Base-by-base conservation (phyloP, 1,140 invertebrate genomes). In the Pseudomyrmex pallidus region DNA sequence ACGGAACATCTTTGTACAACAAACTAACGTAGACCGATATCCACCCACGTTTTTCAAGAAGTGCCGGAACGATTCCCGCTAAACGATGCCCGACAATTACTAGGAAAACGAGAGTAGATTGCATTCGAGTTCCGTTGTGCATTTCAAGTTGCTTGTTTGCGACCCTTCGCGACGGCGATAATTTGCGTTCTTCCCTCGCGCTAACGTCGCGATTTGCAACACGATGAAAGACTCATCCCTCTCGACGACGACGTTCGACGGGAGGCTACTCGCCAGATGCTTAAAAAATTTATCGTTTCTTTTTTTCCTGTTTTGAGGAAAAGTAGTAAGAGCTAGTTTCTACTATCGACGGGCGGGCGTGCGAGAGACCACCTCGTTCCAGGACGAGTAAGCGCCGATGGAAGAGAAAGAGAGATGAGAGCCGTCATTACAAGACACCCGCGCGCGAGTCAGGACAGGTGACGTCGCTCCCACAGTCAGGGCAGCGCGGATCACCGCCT, bases 381-480 rank as follows among this genome's bases (percentile, higher is more conserved):
- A 83, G 35, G 35, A 46, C 12, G 22, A 85, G 35, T 35, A 5
- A 35, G 67, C 59, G 44, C 15, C 54, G 72, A 48, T 52, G 35
- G 44, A 12, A 44, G 64, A 85, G 87, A 88, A 22, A 25, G 7
- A 44, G 64, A 85, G 87, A 88, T 88, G 78, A 89, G 78, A 89
- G 44, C 62, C 80, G 35, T 89, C 70, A 89, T 89, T 89, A 89
- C 46, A 35, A 35, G 35, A 25, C 61, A 66, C 57, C 76, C 66
- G 70, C 76, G 73, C 59, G 57, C n/a, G 80, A 83, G 89, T 84
- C 68, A 89, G 73, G 66, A 56, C 91, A 91, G 91, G 90, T 91
- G 91, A 83, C 76, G 46, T 13, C 25, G 72, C 73, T 91, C 90
- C 88, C 91, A 91, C 86, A 84, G 66, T 54, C 85, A 77, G 66